Evolutionary conservation across 2,888 invertebrate genomes (phyloP), one percentile per base, ranked within the genome.

Genomic region (Cantharis lateralis): DNA sequence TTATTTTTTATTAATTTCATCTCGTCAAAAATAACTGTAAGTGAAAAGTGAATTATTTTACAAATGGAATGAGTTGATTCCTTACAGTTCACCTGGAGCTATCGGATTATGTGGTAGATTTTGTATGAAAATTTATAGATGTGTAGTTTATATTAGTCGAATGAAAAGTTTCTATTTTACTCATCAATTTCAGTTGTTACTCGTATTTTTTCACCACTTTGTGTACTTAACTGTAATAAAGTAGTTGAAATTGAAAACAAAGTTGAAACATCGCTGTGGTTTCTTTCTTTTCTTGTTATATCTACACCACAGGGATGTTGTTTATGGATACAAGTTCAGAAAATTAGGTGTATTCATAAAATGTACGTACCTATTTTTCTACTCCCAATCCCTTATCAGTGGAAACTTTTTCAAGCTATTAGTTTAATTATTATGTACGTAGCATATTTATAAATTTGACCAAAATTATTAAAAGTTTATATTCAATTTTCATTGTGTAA

Each of bases 341-440:
- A 78, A 68, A 28, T 20, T 72, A 70, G 68, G 73, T 72, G 68
- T 73, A 68, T 74, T 69, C 74, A 74, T 69, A 77, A 75, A 72
- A 72, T 75, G 78, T 78, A 75, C 48, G 74, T 77, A 78, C 78
- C 78, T 78, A 75, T 77, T 77, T 77, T 77, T 77, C 77, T 77
- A 77, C 77, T 77, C 74, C 74, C 63, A 69, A 71, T 20, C 70
- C 69, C 70, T 68, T 71, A 68, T 48, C n/a, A 48, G 7, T 48
- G 48, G 48, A 48, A 48, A 48, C 48, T 48, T 48, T 48, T 48
- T 48, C 48, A 48, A 48, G 48, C 7, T 48, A 32, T 32, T n/a
- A n/a, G 48, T 48, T 48, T 48, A 48, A 48, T 48, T 48, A 48
- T 48, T 24, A 24, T 24, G n/a, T 48, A 48, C n/a, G 48, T 48